Evolutionary conservation across 2,888 invertebrate species (phyloP).

Genomic region (Dryocosmus kuriphilus): DNA sequence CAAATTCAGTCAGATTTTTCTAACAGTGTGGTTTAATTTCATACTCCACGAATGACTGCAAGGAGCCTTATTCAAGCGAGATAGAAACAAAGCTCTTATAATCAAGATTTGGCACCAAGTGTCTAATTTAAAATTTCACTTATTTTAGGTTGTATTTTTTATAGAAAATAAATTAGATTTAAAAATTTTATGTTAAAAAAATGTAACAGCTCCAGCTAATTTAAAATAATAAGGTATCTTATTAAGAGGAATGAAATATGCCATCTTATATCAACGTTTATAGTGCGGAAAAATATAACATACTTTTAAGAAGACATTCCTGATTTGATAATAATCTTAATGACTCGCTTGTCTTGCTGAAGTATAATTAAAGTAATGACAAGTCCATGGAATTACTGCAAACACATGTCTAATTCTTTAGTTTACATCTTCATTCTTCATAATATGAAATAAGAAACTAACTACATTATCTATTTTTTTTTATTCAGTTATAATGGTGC

Average conservation of each 20-base stretch:
- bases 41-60: background rate
- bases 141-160: too few species aligned
- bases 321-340: slow-evolving; percentile 10
- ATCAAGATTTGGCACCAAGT: background rate
- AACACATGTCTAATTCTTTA: background rate
- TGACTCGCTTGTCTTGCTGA: background rate
- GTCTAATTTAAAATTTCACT: too few species aligned
- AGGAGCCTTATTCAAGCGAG: background rate
- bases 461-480: background rate
- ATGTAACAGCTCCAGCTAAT: too few species aligned
- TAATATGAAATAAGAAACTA: background rate
- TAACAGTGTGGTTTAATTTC: slow-evolving; percentile 7
- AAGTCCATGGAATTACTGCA: slow-evolving; percentile 9
- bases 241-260: background rate
- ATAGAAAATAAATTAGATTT: too few species aligned
- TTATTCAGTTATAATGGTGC: background rate
- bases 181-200: too few species aligned
- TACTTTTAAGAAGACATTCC: background rate
- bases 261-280: background rate
- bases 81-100: background rate
- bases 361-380: background rate
- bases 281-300: background rate
- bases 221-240: background rate
- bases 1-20: too few species aligned
- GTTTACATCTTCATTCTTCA: background rate